phyloP scores from a whole-genome alignment of 2,888 invertebrate species.

The Leucophenga maculata region DNA sequence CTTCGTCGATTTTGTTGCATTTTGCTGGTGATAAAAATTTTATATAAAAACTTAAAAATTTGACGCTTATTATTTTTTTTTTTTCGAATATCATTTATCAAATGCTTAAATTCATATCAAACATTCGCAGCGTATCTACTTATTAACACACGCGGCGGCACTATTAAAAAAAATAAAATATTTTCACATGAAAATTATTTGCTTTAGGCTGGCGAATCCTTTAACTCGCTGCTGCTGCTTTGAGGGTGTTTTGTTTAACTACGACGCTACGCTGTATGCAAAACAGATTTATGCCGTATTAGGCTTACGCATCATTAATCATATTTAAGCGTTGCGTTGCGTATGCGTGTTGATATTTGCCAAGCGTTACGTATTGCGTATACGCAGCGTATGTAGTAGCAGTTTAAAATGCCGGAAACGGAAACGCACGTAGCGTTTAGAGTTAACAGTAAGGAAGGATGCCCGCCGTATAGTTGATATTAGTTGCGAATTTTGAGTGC shows the following conservation, averaged over 20 bases:
- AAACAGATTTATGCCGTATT: conserved; percentile 23
- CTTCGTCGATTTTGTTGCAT: too few relatives aligned
- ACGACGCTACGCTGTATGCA: not conserved
- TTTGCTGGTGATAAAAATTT: too few relatives aligned
- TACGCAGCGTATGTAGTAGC: not conserved
- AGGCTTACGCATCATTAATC: conserved; percentile 36
- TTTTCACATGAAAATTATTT: not conserved
- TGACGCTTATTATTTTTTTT: too few relatives aligned
- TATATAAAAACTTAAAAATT: too few relatives aligned
- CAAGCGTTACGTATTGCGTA: not conserved
- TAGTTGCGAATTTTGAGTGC: too few relatives aligned
- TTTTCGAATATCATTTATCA: too few relatives aligned
- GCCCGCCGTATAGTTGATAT: too few relatives aligned
- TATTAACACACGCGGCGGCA: not conserved
- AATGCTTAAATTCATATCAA: too few relatives aligned
- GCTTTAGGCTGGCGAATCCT: conserved; percentile 2
- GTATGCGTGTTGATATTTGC: conserved; percentile 32
- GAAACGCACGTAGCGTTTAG: not conserved
- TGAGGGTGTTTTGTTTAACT: not conserved
- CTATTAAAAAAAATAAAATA: too few relatives aligned
- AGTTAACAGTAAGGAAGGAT: conserved; percentile 2
- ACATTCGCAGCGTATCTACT: not conserved
- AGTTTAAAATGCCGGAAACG: not conserved
- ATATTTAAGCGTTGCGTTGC: conserved; percentile 36
- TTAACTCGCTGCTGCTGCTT: not conserved